These are phyloP conservation scores for Phytoseiulus persimilis DNA, from an alignment of 2,888 invertebrate species.

Conservation along the genomic window DNA sequence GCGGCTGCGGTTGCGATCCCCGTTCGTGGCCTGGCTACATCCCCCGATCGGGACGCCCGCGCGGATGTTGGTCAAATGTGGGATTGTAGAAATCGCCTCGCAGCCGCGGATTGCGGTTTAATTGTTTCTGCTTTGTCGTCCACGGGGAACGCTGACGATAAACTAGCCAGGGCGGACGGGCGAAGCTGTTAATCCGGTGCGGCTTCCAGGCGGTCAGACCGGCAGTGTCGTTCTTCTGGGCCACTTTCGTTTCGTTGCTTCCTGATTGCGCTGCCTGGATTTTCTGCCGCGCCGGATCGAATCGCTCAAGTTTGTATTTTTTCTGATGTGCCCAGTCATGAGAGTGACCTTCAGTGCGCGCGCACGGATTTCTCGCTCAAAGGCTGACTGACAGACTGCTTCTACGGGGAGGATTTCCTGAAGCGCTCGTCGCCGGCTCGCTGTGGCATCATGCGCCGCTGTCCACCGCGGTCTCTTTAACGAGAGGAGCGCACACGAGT, in stretches of 20 bases:
- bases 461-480: not conserved
- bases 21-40: too few species aligned
- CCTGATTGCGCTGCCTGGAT: not conserved
- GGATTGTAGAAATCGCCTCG: not conserved
- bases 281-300: not conserved
- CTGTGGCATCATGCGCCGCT: not conserved
- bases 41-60: too few species aligned
- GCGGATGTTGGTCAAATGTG: not conserved
- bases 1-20: not conserved
- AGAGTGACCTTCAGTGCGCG: not conserved
- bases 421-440: not conserved
- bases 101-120: not conserved
- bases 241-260: not conserved
- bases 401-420: not conserved
- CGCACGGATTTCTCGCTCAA: not conserved
- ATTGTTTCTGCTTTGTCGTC: not conserved
- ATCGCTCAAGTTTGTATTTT: not conserved
- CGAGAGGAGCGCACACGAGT: not conserved
- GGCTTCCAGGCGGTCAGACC: not conserved
- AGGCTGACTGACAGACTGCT: not conserved
- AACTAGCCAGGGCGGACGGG: not conserved
- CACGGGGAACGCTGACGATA: not conserved
- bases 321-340: not conserved
- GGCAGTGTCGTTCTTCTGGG: not conserved
- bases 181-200: not conserved